Evolutionary conservation across 2,797 vertebrate genomes (phyloP), one percentile per base, ranked within the genome.

Genomic region (Gila robusta): DNA sequence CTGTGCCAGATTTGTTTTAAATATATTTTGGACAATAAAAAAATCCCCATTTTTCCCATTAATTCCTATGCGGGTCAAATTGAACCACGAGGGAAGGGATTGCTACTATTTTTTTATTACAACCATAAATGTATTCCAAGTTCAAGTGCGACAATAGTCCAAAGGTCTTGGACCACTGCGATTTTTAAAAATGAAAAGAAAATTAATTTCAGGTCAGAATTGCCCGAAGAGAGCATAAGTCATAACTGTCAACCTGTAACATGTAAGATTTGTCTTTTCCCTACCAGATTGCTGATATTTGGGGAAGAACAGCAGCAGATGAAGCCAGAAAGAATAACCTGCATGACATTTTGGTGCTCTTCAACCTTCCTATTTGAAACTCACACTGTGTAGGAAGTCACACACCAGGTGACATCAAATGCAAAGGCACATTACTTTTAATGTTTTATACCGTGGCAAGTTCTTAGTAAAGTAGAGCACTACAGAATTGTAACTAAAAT

Each of bases 291-390:
- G 3, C 59, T 19, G 69, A 86, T 56, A n/a, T 81, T n/a, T 86
- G 84, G 78, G 79, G 47, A 70, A 72, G 67, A 56, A 84, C 82
- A 7, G 78, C 82, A 26, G 56, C 69, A 35, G 67, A 76, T 26
- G 85, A 87, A 59, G 85, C 87, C 35, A 77, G 56, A 52, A 66
- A 79, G 47, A 82, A 77, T 21, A 64, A 87, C 52, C 74, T 80
- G 6, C 19, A 52, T 17, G 82, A 37, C n/a, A 80, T 89, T 77
- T n/a, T 82, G 39, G 49, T 52, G 32, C 62, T 79, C 17, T 89
- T 88, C 76, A 69, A 6, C 14, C 23, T 59, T 86, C 67, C 79
- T 82, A 23, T 11, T 32, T 41, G 11, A 37, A 69, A 39, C 49
- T 59, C 28, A 44, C 52, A 3, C 8, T 81, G 32, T n/a, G 69